Conservation (phyloP, 1,140 invertebrate species). For the Cyclargus thomasi region DNA sequence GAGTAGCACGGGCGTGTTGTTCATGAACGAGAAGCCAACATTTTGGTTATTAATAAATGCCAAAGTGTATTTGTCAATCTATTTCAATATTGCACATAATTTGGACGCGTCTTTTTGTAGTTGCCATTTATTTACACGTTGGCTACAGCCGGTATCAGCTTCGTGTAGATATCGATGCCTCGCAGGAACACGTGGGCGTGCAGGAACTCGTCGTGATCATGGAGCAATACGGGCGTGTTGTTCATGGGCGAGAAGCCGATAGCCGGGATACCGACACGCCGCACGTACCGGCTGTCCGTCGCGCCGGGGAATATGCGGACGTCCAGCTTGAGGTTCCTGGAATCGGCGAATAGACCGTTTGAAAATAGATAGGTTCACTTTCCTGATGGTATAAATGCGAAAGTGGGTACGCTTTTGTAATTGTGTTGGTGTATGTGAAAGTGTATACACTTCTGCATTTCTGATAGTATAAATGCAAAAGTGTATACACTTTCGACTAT, state of each 20-base stretch:
- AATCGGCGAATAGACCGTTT: too few species aligned
- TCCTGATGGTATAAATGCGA: too few species aligned
- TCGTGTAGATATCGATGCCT: constrained; percentile 84
- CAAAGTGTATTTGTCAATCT: too few species aligned
- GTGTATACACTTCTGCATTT: too few species aligned
- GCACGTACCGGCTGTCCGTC: constrained; percentile 67
- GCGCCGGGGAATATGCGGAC: constrained; percentile 62
- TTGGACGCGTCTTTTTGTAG: too few species aligned
- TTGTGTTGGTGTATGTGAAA: too few species aligned
- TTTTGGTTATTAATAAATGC: too few species aligned
- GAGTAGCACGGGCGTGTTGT: constrained; percentile 83
- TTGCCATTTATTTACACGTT: constrained; percentile 53
- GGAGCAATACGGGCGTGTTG: constrained; percentile 84
- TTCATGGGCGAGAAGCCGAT: constrained; percentile 92
- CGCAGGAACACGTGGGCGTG: constrained; percentile 81
- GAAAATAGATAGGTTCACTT: too few species aligned
- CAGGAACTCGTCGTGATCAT: constrained; percentile 87
- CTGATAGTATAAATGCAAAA: too few species aligned
- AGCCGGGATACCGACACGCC: constrained; percentile 81
- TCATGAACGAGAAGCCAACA: constrained; percentile 92
- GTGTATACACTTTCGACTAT: too few species aligned
- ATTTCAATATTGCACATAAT: too few species aligned
- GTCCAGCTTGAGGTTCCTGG: constrained; percentile 53
- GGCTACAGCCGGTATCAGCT: constrained; percentile 72
- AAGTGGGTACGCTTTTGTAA: too few species aligned